Evolutionary conservation across 2,113 vertebrate genomes (phyloP).

Genomic region (Columbina picui): DNA sequence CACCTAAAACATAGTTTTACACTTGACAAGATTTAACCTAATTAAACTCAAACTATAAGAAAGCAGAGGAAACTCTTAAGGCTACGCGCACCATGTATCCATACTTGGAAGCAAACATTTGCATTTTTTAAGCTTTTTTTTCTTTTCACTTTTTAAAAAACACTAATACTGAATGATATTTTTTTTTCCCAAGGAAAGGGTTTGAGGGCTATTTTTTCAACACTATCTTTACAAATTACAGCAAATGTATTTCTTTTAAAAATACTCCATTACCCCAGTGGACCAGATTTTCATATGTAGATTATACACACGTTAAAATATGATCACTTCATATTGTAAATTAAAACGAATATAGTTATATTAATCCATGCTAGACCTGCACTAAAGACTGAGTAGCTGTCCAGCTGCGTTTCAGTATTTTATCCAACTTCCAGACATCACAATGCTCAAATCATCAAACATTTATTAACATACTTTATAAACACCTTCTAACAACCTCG

Average conservation of each 20-base stretch:
- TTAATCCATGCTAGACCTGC: not conserved
- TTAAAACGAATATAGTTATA: not conserved
- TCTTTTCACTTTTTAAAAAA: not conserved
- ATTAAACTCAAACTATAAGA: not conserved
- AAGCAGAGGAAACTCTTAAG: not conserved
- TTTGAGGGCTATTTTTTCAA: not conserved
- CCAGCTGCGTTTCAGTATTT: not conserved
- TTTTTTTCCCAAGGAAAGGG: not conserved
- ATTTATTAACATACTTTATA: not conserved
- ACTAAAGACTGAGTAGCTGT: not conserved
- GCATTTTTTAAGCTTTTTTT: not conserved
- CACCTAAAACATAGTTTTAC: not conserved
- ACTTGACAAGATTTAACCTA: not conserved
- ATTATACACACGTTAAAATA: not conserved
- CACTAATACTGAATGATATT: not conserved
- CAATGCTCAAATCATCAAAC: not conserved
- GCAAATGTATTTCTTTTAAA: not conserved
- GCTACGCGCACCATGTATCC: fast-evolving
- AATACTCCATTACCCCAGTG: not conserved
- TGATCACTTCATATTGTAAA: not conserved
- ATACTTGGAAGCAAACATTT: not conserved
- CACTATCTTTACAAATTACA: not conserved
- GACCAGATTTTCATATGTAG: not conserved
- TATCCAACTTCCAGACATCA: not conserved
- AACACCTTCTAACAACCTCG: not conserved